Conservation (phyloP, 2,113 vertebrate species). For the Triplophysa tibetana region DNA sequence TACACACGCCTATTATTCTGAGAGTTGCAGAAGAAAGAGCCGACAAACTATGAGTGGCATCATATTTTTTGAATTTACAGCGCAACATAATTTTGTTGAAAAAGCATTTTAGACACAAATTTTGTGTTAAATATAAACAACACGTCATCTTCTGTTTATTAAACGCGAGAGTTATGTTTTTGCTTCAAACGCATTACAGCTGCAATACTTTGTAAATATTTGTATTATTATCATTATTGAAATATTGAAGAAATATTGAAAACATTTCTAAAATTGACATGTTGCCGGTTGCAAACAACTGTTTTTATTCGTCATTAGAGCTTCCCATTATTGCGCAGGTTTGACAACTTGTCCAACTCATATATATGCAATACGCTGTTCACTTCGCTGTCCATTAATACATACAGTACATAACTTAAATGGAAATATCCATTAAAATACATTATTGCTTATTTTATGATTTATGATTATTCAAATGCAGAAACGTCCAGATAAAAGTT, state of each 20-base stretch:
- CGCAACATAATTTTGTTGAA: background rate
- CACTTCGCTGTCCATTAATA: background rate
- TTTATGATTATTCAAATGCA: no score
- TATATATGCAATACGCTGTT: background rate
- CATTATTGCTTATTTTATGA: no score
- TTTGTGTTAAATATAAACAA: background rate
- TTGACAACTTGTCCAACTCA: background rate
- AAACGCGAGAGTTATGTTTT: background rate
- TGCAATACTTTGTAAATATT: background rate
- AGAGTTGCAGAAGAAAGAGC: slow-evolving; percentile 5
- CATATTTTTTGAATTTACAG: background rate
- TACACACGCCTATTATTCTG: slow-evolving; percentile 49
- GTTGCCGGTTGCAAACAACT: background rate
- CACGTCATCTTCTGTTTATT: background rate
- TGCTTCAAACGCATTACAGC: background rate
- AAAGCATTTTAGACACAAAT: background rate
- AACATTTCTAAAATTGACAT: background rate
- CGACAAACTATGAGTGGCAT: background rate
- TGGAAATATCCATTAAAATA: background rate
- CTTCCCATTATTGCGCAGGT: background rate
- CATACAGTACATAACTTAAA: background rate
- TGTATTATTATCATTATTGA: background rate
- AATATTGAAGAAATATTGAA: no score
- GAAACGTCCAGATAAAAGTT: no score
- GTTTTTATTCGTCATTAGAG: background rate